Evolutionary conservation across 2,888 invertebrate genomes (phyloP).

Genomic region (Drosophila parthenogenetica): DNA sequence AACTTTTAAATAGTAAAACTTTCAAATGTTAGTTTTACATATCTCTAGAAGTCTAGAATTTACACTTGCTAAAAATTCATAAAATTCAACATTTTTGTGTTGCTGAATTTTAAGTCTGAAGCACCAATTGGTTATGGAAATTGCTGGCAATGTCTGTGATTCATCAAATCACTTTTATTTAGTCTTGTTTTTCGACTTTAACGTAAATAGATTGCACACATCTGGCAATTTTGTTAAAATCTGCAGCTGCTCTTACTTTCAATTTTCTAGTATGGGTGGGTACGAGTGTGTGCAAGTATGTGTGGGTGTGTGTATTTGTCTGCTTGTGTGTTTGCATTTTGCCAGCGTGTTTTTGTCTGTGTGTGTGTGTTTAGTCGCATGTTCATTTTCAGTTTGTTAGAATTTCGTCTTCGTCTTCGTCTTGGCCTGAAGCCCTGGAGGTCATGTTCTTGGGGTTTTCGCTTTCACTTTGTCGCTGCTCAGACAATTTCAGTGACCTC

Average conservation of each 20-base stretch:
- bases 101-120: too few species aligned
- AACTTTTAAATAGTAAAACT: too few species aligned
- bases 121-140: background rate
- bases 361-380: conserved; percentile 43
- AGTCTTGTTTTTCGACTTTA: background rate
- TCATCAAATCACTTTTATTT: background rate
- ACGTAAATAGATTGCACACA: conserved; percentile 5
- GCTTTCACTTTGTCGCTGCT: conserved; percentile 64
- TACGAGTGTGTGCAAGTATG: conserved; percentile 10
- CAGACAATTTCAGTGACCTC: conserved; percentile 65
- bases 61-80: too few species aligned
- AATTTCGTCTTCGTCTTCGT: conserved; percentile 43
- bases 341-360: conserved; percentile 2
- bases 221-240: conserved; percentile 17
- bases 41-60: too few species aligned
- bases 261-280: background rate
- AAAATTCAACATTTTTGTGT: too few species aligned
- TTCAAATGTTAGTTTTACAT: too few species aligned
- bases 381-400: conserved; percentile 67
- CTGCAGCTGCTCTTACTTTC: conserved; percentile 11
- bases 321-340: conserved; percentile 4
- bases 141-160: background rate
- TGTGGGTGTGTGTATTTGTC: conserved; percentile 3
- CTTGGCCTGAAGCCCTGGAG: conserved; percentile 59
- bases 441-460: conserved; percentile 60